Evolutionary conservation across 2,888 invertebrate species (phyloP), one percentile per base, ranked within the genome.

Genomic region (Microctonus hyperodae): DNA sequence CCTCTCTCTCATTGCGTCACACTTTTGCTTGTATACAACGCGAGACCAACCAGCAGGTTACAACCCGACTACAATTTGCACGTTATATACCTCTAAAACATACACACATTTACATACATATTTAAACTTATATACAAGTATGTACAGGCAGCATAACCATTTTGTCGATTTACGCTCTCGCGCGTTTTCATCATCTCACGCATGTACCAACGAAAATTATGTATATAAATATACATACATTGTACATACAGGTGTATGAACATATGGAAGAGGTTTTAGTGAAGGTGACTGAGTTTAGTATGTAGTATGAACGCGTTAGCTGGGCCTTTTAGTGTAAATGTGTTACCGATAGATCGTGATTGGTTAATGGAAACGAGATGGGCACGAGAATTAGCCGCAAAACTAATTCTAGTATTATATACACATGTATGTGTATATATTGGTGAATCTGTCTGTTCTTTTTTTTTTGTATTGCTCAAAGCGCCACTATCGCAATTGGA

Each of bases 261-360:
- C n/a, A n/a, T 28, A 7, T 28, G 53, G 33, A 6, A 7, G 61
- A 23, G 37, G 25, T 33, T 44, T n/a, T 13, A 33, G 56, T 31
- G 20, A 25, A 28, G 20, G 40, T 25, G n/a, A 37, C 3, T n/a
- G 40, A 44, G 31, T 58, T 58, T 40, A n/a, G 58, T 20, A 40
- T 44, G 16, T 5, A 22, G 2, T n/a, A 23, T 33, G 53, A 37
- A 40, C 37, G 23, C 16, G 37, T 25, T 62, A 4, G 13, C 11
- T 11, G 28, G 4, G 7, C 28, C 23, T 62, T 53, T 53, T 53
- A 53, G 53, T 51, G 37, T 53, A 53, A 62, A 62, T 16, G 16
- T 62, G 53, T 53, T 62, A 35, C 23, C 53, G 40, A 33, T 23
- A n/a, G 53, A 37, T 62, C 53, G 53, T 37, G 28, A 62, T 35